Evolutionary conservation across 2,888 invertebrate species (phyloP), one percentile per base, ranked within the genome.

Genomic region (Drosophila parthenogenetica): DNA sequence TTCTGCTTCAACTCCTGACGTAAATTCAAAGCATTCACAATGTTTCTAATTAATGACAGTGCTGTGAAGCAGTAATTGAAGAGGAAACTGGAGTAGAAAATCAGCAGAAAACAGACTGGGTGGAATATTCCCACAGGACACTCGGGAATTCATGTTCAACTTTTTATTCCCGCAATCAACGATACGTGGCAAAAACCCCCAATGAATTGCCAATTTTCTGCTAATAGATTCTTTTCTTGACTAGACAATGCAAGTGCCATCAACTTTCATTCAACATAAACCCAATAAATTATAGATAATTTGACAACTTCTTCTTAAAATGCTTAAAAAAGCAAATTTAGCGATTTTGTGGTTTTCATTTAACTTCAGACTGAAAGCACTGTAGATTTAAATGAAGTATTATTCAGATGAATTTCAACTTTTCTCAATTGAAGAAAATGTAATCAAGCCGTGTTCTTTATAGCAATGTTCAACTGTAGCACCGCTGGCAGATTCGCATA

Each of bases 401-500:
- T 13, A 11, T 35, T 35, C 35, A 13, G 35, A 35, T 35, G 35
- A 35, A 35, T 35, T 35, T 13, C 35, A 35, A 35, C 35, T 35
- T 35, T 35, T 13, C 13, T 11, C 13, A 11, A 32, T 32, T 5
- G 2, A 4, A 19, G 13, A 32, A 35, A 35, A 10, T n/a, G 10
- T 22, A 51, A 40, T 40, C 14, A 37, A 32, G 5, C 35, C 8
- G 2, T 7, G 35, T 45, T 55, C 49, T 8, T 50, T 29, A 49
- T 42, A 49, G 19, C 2, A 19, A 25, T 11, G 29, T 16, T 43
- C 8, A 35, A 35, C 59, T 43, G 59, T 50, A 25, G 49, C 22
- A n/a, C 17, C 37, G 49, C n/a, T 66, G 55, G 49, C 45, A 49
- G 45, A 48, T 49, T 13, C 58, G 54, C 65, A 76, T 73, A 62